Base-by-base conservation (phyloP, 2,113 vertebrate genomes). In the Tragelaphus scriptus region DNA sequence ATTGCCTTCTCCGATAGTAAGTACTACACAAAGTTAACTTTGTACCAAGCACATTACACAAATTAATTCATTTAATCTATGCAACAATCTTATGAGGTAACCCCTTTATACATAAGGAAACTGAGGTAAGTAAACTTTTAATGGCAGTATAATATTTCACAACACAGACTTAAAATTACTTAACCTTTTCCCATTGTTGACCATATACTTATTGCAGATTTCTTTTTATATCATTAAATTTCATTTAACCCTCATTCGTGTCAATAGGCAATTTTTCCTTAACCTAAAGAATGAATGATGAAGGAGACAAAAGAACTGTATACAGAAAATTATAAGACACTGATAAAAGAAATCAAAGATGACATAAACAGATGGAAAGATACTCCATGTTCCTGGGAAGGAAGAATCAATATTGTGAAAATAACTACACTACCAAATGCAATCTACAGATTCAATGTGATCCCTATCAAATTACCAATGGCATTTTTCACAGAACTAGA, bases 21-120 rank as follows among this genome's bases (percentile, higher is more conserved):
- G 32, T 32, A 59, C 13, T 89, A 93, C 75, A 55, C 81, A 89
- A 94, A 96, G 23, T 93, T 91, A 85, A n/a, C n/a, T 92, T 80
- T 93, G 47, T n/a, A 90, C 58, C 30, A 80, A 92, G 59, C 2
- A 59, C 19, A 85, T 65, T 79, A 93, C 8, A 63, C 71, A 88
- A 23, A 79, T 71, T 80, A 84, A 84, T 44, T 80, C 49, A 94
- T 63, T 97, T 79, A 89, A 65, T 84, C 68, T 77, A 9, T 13
- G 88, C 49, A 91, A 92, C 40, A 91, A 81, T 32, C 13, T 96
- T 86, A 56, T 56, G 17, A 93, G 6, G 32, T n/a, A 90, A 71
- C 21, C 25, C 23, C 58, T 49, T 94, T 49, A 93, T 36, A 82
- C 11, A 32, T 28, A 40, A 87, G 23, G 36, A 87, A 93, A 85